Base-by-base conservation (phyloP, 2,888 invertebrate species). In the Pimpla rufipes region DNA sequence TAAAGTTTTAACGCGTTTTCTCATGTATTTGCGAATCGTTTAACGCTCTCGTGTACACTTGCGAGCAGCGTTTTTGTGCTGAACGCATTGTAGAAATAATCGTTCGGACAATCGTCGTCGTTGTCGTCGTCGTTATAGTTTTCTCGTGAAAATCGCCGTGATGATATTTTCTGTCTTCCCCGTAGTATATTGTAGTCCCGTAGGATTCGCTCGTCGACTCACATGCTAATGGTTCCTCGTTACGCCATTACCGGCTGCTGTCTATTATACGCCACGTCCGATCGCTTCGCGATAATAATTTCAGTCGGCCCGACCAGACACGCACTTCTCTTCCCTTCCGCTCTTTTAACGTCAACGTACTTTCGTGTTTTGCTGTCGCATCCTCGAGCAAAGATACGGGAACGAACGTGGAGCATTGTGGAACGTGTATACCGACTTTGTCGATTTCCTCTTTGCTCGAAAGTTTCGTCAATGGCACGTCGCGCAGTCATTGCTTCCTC, bases 271-370 rank as follows among this genome's bases (percentile, higher is more conserved):
- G 67, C 42, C 77, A 70, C 74, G 79, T 81, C 73, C 81, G 78
- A 85, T 85, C 50, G 79, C 77, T 68, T 67, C 29, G 66, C 45
- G 83, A 83, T 85, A 83, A 85, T 81, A 81, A 85, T 85, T 83
- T 81, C 62, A 76, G 73, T 77, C 82, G 40, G n/a, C 45, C 35
- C 57, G 66, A 62, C 50, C 57, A 68, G 52, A 64, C 74, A 75
- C 71, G 74, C 78, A 84, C 70, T 81, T 57, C 57, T 62, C 35
- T 45, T 66, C 23, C 42, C 42, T 66, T 66, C 45, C 70, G 67
- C 47, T 59, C 71, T 76, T 79, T 79, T 47, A 50, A 62, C 55
- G 50, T 37, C 59, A 18, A 59, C 37, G 64, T 29, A 16, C 29
- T 59, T n/a, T 29, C 11, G 37, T 64, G 59, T 62, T 37, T 4